phyloP scores from a whole-genome alignment of 1,140 invertebrate species.

The Mesaphorura yosii region DNA sequence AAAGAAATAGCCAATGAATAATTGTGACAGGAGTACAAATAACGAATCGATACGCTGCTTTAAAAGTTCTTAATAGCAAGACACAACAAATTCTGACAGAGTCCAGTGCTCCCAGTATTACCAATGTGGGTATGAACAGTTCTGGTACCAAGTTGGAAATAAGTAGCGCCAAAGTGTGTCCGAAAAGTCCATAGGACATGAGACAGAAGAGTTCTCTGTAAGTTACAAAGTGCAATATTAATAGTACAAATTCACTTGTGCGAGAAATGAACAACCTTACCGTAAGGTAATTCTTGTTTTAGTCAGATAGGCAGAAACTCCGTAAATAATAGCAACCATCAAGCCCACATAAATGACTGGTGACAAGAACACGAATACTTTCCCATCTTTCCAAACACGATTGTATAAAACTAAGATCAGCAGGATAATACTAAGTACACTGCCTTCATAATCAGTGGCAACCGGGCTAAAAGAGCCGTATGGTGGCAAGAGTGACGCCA shows the following conservation, averaged over 20 bases:
- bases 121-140: constrained; percentile 38
- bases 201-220: constrained; percentile 37
- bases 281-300: constrained; percentile 22
- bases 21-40: constrained; percentile 38
- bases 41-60: constrained; percentile 39
- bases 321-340: constrained; percentile 12
- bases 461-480: constrained; percentile 19
- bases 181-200: constrained; percentile 41
- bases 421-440: constrained; percentile 21
- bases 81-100: constrained; percentile 38
- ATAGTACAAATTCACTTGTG: background rate
- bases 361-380: no score
- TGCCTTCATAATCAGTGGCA: constrained; percentile 20
- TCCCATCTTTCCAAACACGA: background rate
- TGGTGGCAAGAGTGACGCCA: constrained; percentile 26
- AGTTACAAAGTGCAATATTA: constrained; percentile 7
- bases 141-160: constrained; percentile 37
- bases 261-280: constrained; percentile 6
- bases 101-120: constrained; percentile 39
- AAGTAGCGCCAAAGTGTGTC: constrained; percentile 39
- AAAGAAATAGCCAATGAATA: constrained; percentile 38
- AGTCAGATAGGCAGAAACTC: constrained; percentile 17
- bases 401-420: constrained; percentile 12
- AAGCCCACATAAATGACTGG: constrained; percentile 10
- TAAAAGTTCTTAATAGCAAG: constrained; percentile 37